These are phyloP conservation scores for Pandemis cinnamomeana DNA, from an alignment of 2,888 invertebrate genomes.

Conservation along the genomic window DNA sequence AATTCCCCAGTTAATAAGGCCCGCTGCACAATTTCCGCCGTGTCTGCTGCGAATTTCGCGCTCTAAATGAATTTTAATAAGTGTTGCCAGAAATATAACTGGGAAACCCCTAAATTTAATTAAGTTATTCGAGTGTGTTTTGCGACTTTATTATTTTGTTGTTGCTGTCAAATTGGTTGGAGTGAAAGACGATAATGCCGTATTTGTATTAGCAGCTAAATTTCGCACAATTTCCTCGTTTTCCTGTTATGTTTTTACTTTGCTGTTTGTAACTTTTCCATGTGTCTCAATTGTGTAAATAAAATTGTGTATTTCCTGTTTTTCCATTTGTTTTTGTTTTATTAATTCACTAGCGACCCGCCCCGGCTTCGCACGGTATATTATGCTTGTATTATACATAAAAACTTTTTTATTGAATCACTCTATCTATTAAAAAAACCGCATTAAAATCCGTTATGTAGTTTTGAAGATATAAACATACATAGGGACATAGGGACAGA, in stretches of 20 bases:
- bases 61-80: slow-evolving; percentile 41
- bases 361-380: too few species aligned
- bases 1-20: slow-evolving; percentile 39
- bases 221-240: neutral
- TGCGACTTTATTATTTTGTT: slow-evolving; percentile 18
- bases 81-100: slow-evolving; percentile 42
- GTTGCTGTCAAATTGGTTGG: neutral
- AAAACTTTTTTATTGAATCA: too few species aligned
- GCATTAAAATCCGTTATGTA: too few species aligned
- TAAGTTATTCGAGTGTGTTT: slow-evolving; percentile 20
- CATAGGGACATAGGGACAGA: too few species aligned
- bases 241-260: neutral
- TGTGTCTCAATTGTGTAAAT: too few species aligned
- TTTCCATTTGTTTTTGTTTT: too few species aligned
- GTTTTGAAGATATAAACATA: too few species aligned
- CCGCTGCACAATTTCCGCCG: slow-evolving; percentile 40
- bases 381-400: too few species aligned
- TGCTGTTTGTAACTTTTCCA: too few species aligned
- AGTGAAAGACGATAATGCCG: neutral
- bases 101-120: slow-evolving; percentile 39
- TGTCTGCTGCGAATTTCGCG: slow-evolving; percentile 37
- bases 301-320: too few species aligned
- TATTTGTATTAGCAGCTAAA: neutral
- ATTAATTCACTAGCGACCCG: too few species aligned
- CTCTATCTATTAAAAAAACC: too few species aligned